Conservation (phyloP, 2,113 vertebrate species). For the Salvelinus namaycush region DNA sequence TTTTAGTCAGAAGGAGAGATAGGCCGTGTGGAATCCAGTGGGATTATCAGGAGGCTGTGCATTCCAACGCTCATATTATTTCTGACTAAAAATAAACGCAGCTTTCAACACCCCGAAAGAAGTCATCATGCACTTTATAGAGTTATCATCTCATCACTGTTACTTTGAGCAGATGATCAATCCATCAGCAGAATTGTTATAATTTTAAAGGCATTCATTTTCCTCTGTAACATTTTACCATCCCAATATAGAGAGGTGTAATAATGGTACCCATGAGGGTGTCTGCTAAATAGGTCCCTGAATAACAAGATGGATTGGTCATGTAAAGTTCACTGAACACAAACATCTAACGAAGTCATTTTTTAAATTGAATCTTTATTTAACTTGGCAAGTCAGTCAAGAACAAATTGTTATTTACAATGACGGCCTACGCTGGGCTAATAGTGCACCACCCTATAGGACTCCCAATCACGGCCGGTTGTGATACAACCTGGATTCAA, state of each 20-base stretch:
- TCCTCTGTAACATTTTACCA: neutral
- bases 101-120: slow-evolving; percentile 37
- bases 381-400: too few relatives aligned
- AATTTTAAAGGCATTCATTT: neutral
- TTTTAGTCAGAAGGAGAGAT: slow-evolving; percentile 57
- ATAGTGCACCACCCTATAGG: too few relatives aligned
- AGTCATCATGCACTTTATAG: slow-evolving; percentile 20
- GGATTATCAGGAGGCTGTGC: slow-evolving; percentile 53
- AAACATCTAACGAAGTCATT: neutral
- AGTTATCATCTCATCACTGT: slow-evolving; percentile 22
- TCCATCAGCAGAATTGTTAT: neutral
- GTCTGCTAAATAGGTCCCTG: too few relatives aligned
- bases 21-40: slow-evolving; percentile 49
- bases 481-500: too few relatives aligned
- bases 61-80: slow-evolving; percentile 40
- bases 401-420: too few relatives aligned
- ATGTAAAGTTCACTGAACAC: neutral
- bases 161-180: slow-evolving; percentile 23
- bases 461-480: too few relatives aligned
- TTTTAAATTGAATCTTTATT: too few relatives aligned
- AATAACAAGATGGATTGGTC: too few relatives aligned
- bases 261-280: neutral
- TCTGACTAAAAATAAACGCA: slow-evolving; percentile 48
- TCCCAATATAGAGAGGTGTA: neutral
- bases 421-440: too few relatives aligned